Percentiles rank a stretch among this genome's conserved stretches.
Evolutionary conservation across 2,888 invertebrate species (phyloP).

Genomic region (Tetranychus piercei): DNA sequence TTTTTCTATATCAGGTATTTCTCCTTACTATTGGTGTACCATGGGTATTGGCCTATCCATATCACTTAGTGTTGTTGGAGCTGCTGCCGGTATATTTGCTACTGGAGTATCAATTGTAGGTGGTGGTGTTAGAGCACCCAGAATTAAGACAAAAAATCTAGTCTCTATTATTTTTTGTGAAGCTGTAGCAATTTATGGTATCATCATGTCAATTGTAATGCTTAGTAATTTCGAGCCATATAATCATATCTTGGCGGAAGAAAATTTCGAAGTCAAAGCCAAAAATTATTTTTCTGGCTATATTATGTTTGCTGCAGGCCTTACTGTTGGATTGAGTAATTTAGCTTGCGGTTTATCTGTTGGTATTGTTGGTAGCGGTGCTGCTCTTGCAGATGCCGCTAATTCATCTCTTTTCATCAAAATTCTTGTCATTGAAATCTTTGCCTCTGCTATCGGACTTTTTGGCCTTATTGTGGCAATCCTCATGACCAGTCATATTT

Average conservation of each 20-base stretch:
- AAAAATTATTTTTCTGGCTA: conserved; percentile 70
- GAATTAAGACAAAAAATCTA: conserved; percentile 97
- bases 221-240: conserved; percentile 49
- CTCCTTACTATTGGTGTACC: conserved; percentile 91
- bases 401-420: conserved; percentile 90
- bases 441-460: conserved; percentile 93
- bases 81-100: conserved; percentile 90
- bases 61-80: conserved; percentile 85
- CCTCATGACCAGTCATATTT: conserved; percentile 51
- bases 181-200: conserved; percentile 96
- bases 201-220: conserved; percentile 93
- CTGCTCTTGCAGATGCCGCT: conserved; percentile 92
- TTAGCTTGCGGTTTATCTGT: conserved; percentile 88
- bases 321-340: conserved; percentile 87
- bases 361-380: conserved; percentile 93
- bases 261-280: conserved; percentile 23
- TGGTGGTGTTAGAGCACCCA: conserved; percentile 91
- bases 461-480: conserved; percentile 97
- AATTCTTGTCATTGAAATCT: conserved; percentile 95
- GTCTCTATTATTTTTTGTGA: conserved; percentile 99
- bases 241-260: conserved; percentile 15
- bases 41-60: conserved; percentile 83
- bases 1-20: conserved; percentile 42
- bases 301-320: conserved; percentile 84
- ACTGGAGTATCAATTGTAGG: conserved; percentile 91